Evolutionary conservation across 2,888 invertebrate genomes (phyloP), one percentile per base, ranked within the genome.

Genomic region (Chrysodeixis includens): DNA sequence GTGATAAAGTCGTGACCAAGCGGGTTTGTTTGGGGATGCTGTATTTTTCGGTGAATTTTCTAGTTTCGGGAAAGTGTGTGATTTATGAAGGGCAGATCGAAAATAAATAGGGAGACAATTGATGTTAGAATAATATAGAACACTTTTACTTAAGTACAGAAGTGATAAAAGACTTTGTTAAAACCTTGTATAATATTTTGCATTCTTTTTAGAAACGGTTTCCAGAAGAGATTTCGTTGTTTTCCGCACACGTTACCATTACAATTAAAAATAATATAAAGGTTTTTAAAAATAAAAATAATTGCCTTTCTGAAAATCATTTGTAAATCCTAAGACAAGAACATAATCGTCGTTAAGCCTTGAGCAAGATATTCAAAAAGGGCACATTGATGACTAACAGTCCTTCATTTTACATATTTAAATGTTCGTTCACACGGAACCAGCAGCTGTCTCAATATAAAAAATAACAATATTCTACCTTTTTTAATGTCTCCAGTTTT

Each of bases 1-100:
- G 68, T 70, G 79, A 75, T 79, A 81, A 79, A 57, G 63, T 63
- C 65, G 63, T 75, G 74, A 71, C 61, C 60, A 9, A 67, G 68
- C 63, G 59, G 18, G 60, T 54, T 54, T 57, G 52, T 65, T 66
- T 44, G 62, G 26, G 52, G 58, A 55, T 16, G 26, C 46, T 62
- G 58, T 71, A 68, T 75, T 61, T 58, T 58, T 30, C 1, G 53
- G 3, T 20, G 32, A 32, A 16, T 57, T 55, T 63, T 52, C 51
- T 35, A 30, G 7, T 60, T 40, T 59, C 49, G 46, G 30, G 70
- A 26, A 61, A 53, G 22, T 49, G 55, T 59, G 62, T 69, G 49
- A 58, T 69, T 72, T 59, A 72, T 62, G 9, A 35, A 6, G 30
- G 51, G 46, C 20, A 55, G 4, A 10, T 20, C 18, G 10, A 49